Conservation (phyloP, 2,113 vertebrate genomes). For the Microtus montanus region DNA sequence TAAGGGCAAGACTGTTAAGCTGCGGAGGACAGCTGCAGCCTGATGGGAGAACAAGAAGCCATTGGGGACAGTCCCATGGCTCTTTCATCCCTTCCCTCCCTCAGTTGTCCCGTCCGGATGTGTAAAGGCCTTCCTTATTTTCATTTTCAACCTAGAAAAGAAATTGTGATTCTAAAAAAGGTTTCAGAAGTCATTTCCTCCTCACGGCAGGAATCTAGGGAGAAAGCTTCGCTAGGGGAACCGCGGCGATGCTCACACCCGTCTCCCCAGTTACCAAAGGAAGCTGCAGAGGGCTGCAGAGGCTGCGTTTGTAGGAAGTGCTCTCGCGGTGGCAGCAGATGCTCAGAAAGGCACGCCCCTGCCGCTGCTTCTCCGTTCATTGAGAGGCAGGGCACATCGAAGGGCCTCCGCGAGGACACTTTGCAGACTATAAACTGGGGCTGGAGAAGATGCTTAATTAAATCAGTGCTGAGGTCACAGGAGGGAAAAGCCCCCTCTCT, state of each 20-base stretch:
- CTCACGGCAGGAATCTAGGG: neutral
- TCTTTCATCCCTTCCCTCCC: neutral
- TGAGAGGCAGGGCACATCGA: conserved; percentile 73
- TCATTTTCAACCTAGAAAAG: conserved; percentile 23
- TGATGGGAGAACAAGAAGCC: neutral
- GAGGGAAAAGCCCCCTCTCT: conserved; percentile 70
- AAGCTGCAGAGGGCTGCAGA: neutral
- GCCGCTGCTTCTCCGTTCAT: conserved; percentile 68
- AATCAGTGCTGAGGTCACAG: conserved; percentile 72
- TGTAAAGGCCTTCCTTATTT: conserved; percentile 4
- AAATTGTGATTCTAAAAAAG: conserved; percentile 14
- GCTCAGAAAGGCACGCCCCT: conserved; percentile 44
- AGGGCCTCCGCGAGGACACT: conserved; percentile 23
- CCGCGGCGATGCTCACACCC: neutral
- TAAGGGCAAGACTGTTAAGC: neutral
- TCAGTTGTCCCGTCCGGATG: neutral
- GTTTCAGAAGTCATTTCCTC: conserved; percentile 3
- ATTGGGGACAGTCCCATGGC: neutral
- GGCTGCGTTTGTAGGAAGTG: conserved; percentile 68
- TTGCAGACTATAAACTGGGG: conserved; percentile 67
- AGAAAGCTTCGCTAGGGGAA: neutral
- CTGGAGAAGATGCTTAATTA: conserved; percentile 74
- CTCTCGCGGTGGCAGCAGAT: conserved; percentile 84
- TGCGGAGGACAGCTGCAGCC: neutral
- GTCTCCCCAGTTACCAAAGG: neutral